phyloP scores from a whole-genome alignment of 2,888 invertebrate species.

The Bibio marci region DNA sequence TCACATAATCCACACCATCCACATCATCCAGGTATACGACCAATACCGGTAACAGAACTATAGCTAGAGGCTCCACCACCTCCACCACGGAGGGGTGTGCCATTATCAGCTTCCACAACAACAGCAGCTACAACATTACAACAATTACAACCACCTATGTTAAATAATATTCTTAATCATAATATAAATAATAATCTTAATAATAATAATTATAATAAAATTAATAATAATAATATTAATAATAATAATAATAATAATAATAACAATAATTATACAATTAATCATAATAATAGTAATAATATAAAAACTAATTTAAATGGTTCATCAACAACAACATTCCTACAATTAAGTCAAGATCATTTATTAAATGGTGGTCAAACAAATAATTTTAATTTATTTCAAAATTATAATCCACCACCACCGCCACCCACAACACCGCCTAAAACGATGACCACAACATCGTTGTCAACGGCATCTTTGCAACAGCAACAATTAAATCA shows the following conservation, averaged over 20 bases:
- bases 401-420: not conserved
- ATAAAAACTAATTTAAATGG: conserved; percentile 13
- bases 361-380: conserved; percentile 16
- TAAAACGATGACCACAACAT: not conserved
- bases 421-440: not conserved
- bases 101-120: conserved; percentile 12
- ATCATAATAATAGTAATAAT: conserved; percentile 9
- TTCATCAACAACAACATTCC: conserved; percentile 18
- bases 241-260: no score
- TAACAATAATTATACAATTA: no score
- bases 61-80: conserved; percentile 88
- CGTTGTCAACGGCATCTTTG: not conserved
- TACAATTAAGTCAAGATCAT: conserved; percentile 28
- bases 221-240: no score
- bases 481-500: not conserved
- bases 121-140: not conserved
- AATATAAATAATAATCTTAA: no score
- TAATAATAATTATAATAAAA: no score
- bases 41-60: conserved; percentile 83
- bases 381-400: not conserved
- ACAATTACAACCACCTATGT: not conserved
- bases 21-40: conserved; percentile 35
- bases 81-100: conserved; percentile 37
- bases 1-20: conserved; percentile 31
- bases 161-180: no score